These are phyloP conservation scores for Hyposmocoma kahamanoa DNA, from an alignment of 1,140 invertebrate species.

Conservation along the genomic window DNA sequence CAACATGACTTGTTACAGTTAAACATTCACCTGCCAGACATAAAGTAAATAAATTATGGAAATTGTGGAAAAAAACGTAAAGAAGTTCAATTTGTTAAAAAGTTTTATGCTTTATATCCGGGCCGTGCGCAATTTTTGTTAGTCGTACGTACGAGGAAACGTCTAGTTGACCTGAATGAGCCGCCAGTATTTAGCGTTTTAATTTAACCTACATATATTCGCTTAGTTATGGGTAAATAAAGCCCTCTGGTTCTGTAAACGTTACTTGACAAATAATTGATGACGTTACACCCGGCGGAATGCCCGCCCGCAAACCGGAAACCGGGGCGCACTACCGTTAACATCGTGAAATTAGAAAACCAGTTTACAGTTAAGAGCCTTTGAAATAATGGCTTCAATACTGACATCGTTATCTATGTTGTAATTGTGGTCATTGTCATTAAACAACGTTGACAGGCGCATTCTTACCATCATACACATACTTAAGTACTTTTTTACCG, in stretches of 20 bases:
- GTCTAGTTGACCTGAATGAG: neutral
- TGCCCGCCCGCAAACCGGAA: constrained; percentile 51
- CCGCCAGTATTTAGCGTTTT: neutral
- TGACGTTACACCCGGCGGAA: constrained; percentile 48
- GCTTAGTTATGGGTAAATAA: neutral
- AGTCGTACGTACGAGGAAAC: no score
- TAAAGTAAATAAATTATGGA: neutral
- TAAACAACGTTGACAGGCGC: no score
- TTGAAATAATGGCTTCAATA: no score
- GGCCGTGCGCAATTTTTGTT: no score
- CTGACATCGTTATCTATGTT: no score
- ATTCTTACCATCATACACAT: no score
- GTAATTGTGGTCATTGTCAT: no score
- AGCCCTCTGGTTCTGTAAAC: constrained; percentile 19
- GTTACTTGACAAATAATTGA: constrained; percentile 52
- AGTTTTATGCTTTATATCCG: neutral
- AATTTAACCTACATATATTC: neutral
- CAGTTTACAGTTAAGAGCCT: no score
- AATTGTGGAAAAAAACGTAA: neutral
- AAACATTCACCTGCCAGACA: neutral
- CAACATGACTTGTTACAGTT: neutral
- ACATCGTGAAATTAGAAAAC: constrained; percentile 52
- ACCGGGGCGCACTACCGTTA: constrained; percentile 57
- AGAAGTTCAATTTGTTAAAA: neutral
- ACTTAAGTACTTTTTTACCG: no score